Percentiles rank a stretch among this genome's conserved stretches.
Conservation (phyloP, 1,140 invertebrate species). For the Drosophila lacertosa region DNA sequence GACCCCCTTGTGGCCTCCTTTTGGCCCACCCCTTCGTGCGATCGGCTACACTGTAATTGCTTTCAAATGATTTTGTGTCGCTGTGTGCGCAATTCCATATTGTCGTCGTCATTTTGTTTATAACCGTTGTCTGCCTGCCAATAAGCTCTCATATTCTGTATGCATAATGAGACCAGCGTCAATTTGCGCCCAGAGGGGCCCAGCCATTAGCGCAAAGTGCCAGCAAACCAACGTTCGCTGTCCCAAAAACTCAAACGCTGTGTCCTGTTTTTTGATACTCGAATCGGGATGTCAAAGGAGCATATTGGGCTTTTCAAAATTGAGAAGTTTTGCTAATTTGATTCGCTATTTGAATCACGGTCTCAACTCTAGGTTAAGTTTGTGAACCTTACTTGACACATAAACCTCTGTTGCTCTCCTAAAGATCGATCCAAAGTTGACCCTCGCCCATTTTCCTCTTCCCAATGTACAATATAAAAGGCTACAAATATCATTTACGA, state of each 20-base stretch:
- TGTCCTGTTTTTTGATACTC: slow-evolving; percentile 1
- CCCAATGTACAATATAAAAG: too few species aligned
- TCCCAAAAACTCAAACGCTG: background rate
- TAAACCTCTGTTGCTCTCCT: too few species aligned
- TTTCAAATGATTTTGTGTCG: slow-evolving; percentile 80
- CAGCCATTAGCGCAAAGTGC: slow-evolving; percentile 68
- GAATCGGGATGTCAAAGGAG: too few species aligned
- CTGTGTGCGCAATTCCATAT: slow-evolving; percentile 78
- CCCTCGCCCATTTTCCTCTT: too few species aligned
- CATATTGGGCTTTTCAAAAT: too few species aligned
- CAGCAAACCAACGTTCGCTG: background rate
- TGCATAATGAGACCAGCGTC: slow-evolving; percentile 74
- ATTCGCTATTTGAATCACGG: too few species aligned
- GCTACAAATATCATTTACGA: too few species aligned
- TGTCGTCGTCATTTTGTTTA: slow-evolving; percentile 47
- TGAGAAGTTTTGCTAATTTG: too few species aligned
- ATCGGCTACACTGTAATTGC: slow-evolving; percentile 66
- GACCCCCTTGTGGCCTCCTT: background rate
- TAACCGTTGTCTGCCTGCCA: slow-evolving; percentile 50
- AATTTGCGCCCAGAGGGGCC: slow-evolving; percentile 53
- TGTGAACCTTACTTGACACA: too few species aligned
- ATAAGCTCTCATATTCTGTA: slow-evolving; percentile 72
- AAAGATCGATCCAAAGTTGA: too few species aligned
- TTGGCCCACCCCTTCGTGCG: background rate
- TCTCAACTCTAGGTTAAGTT: too few species aligned